Percentiles rank a stretch among this genome's conserved stretches.
Evolutionary conservation across 37 sponge, comb jelly and placozoan species (phyloP).

Genomic region (Dysidea cf. avara): DNA sequence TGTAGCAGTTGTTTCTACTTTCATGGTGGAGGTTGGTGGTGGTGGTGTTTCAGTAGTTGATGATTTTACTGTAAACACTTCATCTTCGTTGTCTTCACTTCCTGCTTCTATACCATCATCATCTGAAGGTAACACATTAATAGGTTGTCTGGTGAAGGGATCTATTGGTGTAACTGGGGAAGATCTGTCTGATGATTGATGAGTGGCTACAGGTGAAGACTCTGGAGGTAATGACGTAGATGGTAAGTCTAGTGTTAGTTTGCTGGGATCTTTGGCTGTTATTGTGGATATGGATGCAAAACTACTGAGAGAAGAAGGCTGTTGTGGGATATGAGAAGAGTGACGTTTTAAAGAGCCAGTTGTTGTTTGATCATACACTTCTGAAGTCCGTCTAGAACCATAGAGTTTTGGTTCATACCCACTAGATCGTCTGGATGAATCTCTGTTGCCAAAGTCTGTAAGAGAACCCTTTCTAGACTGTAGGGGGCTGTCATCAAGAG

Average conservation of each 20-base stretch:
- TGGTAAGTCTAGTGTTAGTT: neutral
- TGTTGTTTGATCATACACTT: too few relatives aligned
- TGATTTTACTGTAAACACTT: too few relatives aligned
- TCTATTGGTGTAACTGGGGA: too few relatives aligned
- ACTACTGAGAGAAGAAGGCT: slow-evolving; percentile 2
- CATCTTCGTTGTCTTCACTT: too few relatives aligned
- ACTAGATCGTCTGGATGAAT: neutral
- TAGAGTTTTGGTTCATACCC: neutral
- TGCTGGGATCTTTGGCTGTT: neutral
- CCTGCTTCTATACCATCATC: neutral
- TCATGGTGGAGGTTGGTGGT: too few relatives aligned
- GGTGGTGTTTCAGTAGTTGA: too few relatives aligned
- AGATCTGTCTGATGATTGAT: neutral
- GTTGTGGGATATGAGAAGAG: neutral
- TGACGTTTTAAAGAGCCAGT: too few relatives aligned
- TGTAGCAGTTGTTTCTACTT: too few relatives aligned
- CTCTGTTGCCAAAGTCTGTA: neutral
- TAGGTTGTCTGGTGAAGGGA: too few relatives aligned
- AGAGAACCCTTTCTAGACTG: neutral
- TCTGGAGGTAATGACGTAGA: slow-evolving; percentile 1
- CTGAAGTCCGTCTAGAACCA: neutral
- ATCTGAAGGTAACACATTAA: neutral
- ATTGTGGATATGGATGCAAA: neutral
- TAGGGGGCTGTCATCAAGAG: slow-evolving; percentile 12
- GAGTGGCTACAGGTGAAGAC: neutral